Conservation (phyloP, 1,140 invertebrate species). For the Pachypsylla venusta region DNA sequence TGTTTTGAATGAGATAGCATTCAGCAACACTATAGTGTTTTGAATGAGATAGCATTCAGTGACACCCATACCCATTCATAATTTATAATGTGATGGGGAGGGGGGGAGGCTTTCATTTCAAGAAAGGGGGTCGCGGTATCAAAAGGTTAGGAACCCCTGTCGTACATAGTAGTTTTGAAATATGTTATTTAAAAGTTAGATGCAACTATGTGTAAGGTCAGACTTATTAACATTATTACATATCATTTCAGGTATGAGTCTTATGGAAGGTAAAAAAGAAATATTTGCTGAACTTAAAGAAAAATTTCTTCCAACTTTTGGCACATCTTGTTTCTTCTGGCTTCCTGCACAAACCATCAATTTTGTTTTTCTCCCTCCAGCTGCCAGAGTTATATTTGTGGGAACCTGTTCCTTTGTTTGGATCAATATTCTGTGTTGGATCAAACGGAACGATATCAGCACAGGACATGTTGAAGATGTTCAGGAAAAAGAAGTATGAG, state of each 20-base stretch:
- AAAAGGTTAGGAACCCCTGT: too few relatives aligned
- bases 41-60: too few relatives aligned
- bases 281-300: conserved; percentile 22
- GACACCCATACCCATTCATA: too few relatives aligned
- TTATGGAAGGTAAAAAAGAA: conserved; percentile 25
- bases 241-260: conserved; percentile 24
- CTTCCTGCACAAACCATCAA: conserved; percentile 36
- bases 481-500: too few relatives aligned
- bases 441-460: conserved; percentile 29
- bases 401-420: conserved; percentile 35
- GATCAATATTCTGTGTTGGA: conserved; percentile 38
- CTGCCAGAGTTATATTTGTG: conserved; percentile 37
- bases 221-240: background rate
- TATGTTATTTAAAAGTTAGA: background rate
- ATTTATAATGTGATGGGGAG: too few relatives aligned
- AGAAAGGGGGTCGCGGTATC: too few relatives aligned
- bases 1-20: too few relatives aligned
- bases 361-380: conserved; percentile 34
- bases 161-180: background rate
- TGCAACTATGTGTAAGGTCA: background rate
- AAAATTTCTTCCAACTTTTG: conserved; percentile 26
- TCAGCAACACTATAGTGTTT: too few relatives aligned
- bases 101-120: too few relatives aligned
- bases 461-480: too few relatives aligned
- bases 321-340: conserved; percentile 35